A percentile compares a stretch with the other conserved stretches of the same genome.
phyloP scores from a whole-genome alignment of 2,113 vertebrate genomes.

The Typhlomys cinereus region DNA sequence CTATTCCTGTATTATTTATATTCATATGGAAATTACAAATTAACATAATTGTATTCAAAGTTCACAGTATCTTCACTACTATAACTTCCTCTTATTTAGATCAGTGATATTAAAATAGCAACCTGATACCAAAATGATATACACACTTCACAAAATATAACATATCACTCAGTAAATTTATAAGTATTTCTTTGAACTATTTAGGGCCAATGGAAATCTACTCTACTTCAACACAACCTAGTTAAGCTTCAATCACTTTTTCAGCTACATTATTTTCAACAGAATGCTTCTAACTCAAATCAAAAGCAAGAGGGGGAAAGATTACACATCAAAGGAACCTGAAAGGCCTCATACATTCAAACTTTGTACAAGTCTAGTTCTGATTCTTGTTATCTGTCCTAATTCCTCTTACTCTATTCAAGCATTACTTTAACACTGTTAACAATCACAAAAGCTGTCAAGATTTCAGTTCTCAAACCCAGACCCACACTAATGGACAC shows the following conservation, averaged over 20 bases:
- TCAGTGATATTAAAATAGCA: slow-evolving; percentile 24
- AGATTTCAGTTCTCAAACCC: slow-evolving; percentile 37
- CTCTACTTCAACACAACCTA: slow-evolving; percentile 16
- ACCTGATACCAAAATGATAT: slow-evolving; percentile 10
- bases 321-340: slow-evolving; percentile 15
- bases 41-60: slow-evolving; percentile 49
- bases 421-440: not conserved
- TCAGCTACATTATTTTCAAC: slow-evolving; percentile 34
- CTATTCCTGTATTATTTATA: not conserved
- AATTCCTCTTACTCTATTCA: slow-evolving; percentile 27
- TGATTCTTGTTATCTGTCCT: slow-evolving; percentile 35
- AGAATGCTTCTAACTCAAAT: slow-evolving; percentile 47
- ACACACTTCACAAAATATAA: not conserved
- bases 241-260: slow-evolving; percentile 10
- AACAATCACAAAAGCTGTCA: slow-evolving; percentile 16
- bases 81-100: slow-evolving; percentile 44
- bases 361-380: slow-evolving; percentile 9
- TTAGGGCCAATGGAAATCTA: not conserved
- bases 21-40: slow-evolving; percentile 43
- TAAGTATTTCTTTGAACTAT: slow-evolving; percentile 50
- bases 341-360: slow-evolving; percentile 18
- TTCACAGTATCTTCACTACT: slow-evolving; percentile 16
- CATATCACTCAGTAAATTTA: slow-evolving; percentile 26
- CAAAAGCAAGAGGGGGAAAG: slow-evolving; percentile 40
- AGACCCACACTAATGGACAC: not conserved